These are phyloP conservation scores for Cephus pulcher DNA, from an alignment of 2,888 invertebrate genomes.

Conservation along the genomic window DNA sequence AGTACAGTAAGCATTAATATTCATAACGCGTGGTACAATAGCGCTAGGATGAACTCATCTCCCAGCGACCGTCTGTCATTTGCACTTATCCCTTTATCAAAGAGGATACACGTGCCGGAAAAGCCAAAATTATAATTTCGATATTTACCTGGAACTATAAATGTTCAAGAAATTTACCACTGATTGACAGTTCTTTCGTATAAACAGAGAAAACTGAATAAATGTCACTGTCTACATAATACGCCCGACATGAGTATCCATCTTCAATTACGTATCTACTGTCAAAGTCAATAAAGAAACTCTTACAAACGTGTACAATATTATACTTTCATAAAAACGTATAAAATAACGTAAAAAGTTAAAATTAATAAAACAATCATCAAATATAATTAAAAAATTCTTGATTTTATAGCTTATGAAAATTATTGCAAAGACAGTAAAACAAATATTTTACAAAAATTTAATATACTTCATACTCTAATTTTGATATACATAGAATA, in stretches of 20 bases:
- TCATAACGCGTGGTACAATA: conserved; percentile 3
- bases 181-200: neutral
- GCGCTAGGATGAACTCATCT: neutral
- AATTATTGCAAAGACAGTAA: neutral
- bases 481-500: neutral
- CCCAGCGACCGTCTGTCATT: neutral
- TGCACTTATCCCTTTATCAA: neutral
- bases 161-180: neutral
- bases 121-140: neutral
- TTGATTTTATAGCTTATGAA: neutral
- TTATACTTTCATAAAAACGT: neutral
- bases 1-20: conserved; percentile 1
- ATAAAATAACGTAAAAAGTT: neutral
- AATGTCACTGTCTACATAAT: conserved; percentile 23
- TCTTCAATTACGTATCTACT: conserved; percentile 25
- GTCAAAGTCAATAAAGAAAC: conserved; percentile 20
- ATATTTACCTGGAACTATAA: neutral
- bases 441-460: neutral
- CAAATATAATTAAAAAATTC: neutral
- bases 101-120: neutral
- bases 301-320: neutral
- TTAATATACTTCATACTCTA: neutral
- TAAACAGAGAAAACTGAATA: conserved; percentile 4
- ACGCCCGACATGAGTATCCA: conserved; percentile 33
- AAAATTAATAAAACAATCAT: neutral